These are phyloP conservation scores for Amblyjoppa fuscipennis DNA, from an alignment of 2,888 invertebrate species.

Conservation along the genomic window DNA sequence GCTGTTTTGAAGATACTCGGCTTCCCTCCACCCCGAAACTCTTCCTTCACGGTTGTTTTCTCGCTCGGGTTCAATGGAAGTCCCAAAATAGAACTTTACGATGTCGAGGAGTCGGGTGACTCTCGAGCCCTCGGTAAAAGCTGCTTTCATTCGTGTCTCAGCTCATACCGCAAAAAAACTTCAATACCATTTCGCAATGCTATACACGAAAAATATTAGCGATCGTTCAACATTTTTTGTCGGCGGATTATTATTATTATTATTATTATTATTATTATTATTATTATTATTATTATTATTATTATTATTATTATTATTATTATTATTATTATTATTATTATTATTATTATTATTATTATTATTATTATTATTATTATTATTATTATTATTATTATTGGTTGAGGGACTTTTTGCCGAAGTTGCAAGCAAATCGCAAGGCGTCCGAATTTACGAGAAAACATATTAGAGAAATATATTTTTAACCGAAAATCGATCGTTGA, in stretches of 20 bases:
- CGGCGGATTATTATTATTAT: too few relatives aligned
- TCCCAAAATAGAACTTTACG: conserved; percentile 70
- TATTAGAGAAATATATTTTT: neutral
- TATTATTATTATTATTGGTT: too few relatives aligned
- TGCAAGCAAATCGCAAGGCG: too few relatives aligned
- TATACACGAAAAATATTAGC: conserved; percentile 31
- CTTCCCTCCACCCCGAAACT: conserved; percentile 23
- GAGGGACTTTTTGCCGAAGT: too few relatives aligned
- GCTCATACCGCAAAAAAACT: conserved; percentile 14
- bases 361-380: neutral
- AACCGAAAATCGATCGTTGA: neutral
- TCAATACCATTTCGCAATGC: conserved; percentile 38
- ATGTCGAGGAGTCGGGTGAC: conserved; percentile 68
- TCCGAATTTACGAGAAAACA: too few relatives aligned
- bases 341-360: too few relatives aligned
- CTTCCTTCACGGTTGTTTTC: conserved; percentile 44
- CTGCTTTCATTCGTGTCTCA: conserved; percentile 33
- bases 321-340: too few relatives aligned
- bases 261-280: neutral
- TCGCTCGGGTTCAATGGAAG: conserved; percentile 68
- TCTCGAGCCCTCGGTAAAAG: conserved; percentile 48
- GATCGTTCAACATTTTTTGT: neutral
- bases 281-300: too few relatives aligned
- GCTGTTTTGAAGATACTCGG: neutral
- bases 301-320: neutral